Base-by-base conservation (phyloP, 2,797 vertebrate genomes). In the Rhinatrema bivittatum region DNA sequence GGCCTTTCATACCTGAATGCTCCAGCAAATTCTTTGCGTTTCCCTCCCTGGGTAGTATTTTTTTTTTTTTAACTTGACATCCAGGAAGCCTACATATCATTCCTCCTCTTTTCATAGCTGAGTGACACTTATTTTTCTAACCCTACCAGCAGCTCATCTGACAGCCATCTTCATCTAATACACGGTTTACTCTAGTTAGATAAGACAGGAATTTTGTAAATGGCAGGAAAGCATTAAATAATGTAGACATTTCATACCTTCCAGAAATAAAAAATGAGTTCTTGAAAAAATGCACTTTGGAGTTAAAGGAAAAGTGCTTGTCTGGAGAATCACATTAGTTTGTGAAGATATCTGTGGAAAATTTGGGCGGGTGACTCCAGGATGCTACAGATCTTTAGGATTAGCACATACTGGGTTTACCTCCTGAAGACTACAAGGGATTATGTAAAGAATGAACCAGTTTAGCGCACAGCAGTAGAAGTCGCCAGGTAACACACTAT, bases 1-100 rank as follows among this genome's bases (percentile, higher is more conserved):
- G 55, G 55, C 43, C 62, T 62, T 70, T 68, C 67, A 78, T 79
- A 50, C 70, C 78, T 62, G 66, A 57, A 78, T 72, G 74, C 74
- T 80, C 72, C 65, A 75, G 47, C 48, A 52, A 75, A 45, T 63
- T 51, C 65, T 74, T 70, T 78, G 71, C 75, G 56, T 45, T 32
- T 34, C 35, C 38, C 34, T n/a, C 6, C 36, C 48, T 49, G 40
- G 37, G 56, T 33, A 33, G 52, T 27, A 51, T 49, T 61, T n/a
- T n/a, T n/a, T n/a, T n/a, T n/a, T n/a, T n/a, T 62, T 60, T 46
- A 57, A 54, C 48, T 49, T 48, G 60, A 64, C 52, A 59, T 58
- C 46, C 54, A 58, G 39, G 41, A 42, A 52, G 56, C 53, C 56
- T 49, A n/a, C n/a, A n/a, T 54, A 50, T 63, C 53, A 68, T 41